A percentile compares a stretch with the other conserved stretches of the same genome.
phyloP scores from a whole-genome alignment of 1,140 invertebrate genomes.

The Leptoteleia sp. region DNA sequence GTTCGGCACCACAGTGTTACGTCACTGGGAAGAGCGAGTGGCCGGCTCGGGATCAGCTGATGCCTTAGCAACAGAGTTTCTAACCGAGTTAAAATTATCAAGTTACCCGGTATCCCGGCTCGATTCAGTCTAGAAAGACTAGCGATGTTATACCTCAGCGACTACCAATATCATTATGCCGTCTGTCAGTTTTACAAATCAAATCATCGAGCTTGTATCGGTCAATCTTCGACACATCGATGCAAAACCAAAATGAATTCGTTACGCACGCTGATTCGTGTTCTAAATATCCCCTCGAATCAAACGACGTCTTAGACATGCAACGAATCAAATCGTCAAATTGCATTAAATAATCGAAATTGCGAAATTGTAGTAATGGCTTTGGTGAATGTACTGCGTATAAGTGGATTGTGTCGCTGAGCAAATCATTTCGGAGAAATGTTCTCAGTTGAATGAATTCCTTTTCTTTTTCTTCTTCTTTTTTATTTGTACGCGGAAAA shows the following conservation, averaged over 20 bases:
- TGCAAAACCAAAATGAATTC: slow-evolving; percentile 18
- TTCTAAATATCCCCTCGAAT: background rate
- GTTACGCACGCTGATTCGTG: slow-evolving; percentile 7
- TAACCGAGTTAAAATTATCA: slow-evolving; percentile 77
- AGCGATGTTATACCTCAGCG: slow-evolving; percentile 31
- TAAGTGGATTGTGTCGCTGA: too few relatives aligned
- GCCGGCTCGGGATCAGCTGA: slow-evolving; percentile 78
- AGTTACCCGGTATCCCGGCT: slow-evolving; percentile 50
- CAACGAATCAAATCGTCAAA: slow-evolving; percentile 12
- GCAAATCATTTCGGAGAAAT: too few relatives aligned
- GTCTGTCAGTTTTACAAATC: slow-evolving; percentile 45
- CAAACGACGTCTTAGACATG: slow-evolving; percentile 6
- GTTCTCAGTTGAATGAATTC: too few relatives aligned
- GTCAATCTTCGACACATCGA: slow-evolving; percentile 22
- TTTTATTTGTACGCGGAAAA: too few relatives aligned
- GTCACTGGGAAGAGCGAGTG: slow-evolving; percentile 36
- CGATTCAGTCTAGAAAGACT: slow-evolving; percentile 40
- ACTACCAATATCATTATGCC: slow-evolving; percentile 30
- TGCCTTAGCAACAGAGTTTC: slow-evolving; percentile 80
- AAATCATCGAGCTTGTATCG: slow-evolving; percentile 30
- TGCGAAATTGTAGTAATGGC: slow-evolving; percentile 16
- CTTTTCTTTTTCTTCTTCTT: too few relatives aligned
- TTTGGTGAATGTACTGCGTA: too few relatives aligned
- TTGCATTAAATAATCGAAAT: slow-evolving; percentile 13
- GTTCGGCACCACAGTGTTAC: slow-evolving; percentile 18